phyloP scores from a whole-genome alignment of 1,140 invertebrate species.

The Meloidogyne floridensis region DNA sequence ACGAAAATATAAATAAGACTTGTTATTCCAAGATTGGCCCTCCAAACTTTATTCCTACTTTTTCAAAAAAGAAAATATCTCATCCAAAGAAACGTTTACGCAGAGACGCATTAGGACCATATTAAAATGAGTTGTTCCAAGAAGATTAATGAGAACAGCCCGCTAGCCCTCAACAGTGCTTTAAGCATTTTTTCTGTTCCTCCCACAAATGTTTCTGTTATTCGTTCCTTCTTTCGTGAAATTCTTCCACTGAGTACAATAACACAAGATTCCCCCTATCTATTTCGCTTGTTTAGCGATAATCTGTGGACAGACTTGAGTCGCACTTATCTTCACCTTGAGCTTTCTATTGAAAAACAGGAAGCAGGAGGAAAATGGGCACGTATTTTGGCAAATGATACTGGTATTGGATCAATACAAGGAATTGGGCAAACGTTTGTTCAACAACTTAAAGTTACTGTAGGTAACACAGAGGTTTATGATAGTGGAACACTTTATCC shows the following conservation, averaged over 20 bases:
- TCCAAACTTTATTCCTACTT: neutral
- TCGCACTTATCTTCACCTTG: slow-evolving; percentile 31
- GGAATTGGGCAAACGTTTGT: slow-evolving; percentile 46
- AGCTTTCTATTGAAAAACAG: slow-evolving; percentile 26
- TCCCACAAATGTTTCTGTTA: slow-evolving; percentile 32
- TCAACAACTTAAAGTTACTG: slow-evolving; percentile 38
- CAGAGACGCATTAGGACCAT: slow-evolving; percentile 19
- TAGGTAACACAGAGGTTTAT: slow-evolving; percentile 6
- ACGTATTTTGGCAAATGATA: neutral
- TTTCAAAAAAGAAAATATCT: no score
- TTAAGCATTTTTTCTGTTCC: slow-evolving; percentile 43
- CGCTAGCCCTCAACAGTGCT: slow-evolving; percentile 12
- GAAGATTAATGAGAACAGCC: slow-evolving; percentile 32
- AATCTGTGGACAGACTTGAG: slow-evolving; percentile 39
- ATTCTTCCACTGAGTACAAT: no score
- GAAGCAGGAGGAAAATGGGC: neutral
- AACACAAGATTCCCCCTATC: no score
- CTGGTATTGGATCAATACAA: slow-evolving; percentile 31
- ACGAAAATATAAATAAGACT: no score
- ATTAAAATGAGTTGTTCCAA: slow-evolving; percentile 30
- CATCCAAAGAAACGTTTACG: slow-evolving; percentile 28
- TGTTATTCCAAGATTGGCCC: slow-evolving; percentile 4
- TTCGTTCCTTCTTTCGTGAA: no score
- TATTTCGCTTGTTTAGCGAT: slow-evolving; percentile 18
- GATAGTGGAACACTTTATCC: slow-evolving; percentile 30